Percentiles rank a stretch among this genome's conserved stretches.
phyloP scores from a whole-genome alignment of 2,888 invertebrate species.

The Fragum sueziense region DNA sequence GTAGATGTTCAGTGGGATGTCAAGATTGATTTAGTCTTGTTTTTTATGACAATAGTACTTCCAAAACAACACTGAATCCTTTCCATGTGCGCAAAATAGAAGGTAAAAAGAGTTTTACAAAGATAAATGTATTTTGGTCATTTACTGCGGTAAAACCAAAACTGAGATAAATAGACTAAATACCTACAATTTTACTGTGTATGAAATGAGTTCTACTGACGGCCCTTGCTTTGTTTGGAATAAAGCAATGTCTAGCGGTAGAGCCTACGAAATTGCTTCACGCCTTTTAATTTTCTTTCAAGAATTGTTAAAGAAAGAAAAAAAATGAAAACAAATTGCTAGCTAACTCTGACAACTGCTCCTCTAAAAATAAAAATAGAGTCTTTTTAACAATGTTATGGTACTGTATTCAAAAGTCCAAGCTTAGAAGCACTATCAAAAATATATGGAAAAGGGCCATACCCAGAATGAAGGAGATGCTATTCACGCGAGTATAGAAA shows the following conservation, averaged over 20 bases:
- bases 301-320: neutral
- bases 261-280: slow-evolving; percentile 25
- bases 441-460: slow-evolving; percentile 16
- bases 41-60: too few species aligned
- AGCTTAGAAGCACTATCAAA: neutral
- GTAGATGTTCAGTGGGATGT: too few species aligned
- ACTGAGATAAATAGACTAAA: slow-evolving; percentile 30
- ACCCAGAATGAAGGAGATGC: slow-evolving; percentile 8
- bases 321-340: too few species aligned
- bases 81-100: too few species aligned
- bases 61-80: too few species aligned
- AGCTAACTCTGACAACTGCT: slow-evolving; percentile 25
- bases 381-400: slow-evolving; percentile 16
- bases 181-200: slow-evolving; percentile 42
- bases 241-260: too few species aligned
- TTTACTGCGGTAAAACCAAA: too few species aligned
- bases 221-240: slow-evolving; percentile 36
- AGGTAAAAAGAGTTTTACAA: too few species aligned
- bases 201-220: slow-evolving; percentile 17
- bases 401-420: neutral
- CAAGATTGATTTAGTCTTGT: too few species aligned
- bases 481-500: slow-evolving; percentile 4
- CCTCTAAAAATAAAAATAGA: slow-evolving; percentile 11
- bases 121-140: too few species aligned
- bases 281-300: neutral